Base-by-base conservation (phyloP, 2,113 vertebrate species). In the Oenanthe oenanthe region DNA sequence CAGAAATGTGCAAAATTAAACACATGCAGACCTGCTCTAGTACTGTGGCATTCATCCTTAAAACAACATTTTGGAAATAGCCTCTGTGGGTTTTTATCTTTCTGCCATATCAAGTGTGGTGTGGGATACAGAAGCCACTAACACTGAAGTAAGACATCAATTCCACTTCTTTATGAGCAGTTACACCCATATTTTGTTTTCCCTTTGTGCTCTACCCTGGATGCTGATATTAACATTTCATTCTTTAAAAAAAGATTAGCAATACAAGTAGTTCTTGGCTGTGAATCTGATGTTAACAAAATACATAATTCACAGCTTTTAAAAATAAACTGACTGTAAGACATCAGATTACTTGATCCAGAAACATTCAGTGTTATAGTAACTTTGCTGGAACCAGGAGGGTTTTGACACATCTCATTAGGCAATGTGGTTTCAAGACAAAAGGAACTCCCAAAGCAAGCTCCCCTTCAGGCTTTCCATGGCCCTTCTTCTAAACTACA, bases 261-360 rank as follows among this genome's bases (percentile, higher is more conserved):
- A 82, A 82, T 50, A 76, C 28, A 70, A 91, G 38, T 17, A 65
- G 21, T 24, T 89, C 58, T 76, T 76, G 78, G 77, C 56, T 91
- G 63, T 40, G 87, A 92, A 87, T 78, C 45, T 58, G 51, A 67
- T 63, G 13, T 51, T 42, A 92, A 83, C 43, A 56, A 83, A 89
- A 83, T 21, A 50, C 21, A 16, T 62, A 70, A 86, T 72, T 77
- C 73, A 38, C 21, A 89, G 31, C 20, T 89, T 94, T 91, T 81
- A 93, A 94, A 94, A 91, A 74, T 60, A 93, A 88, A 81, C 36
- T 48, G 36, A 31, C 53, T 73, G 24, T 67, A 89, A 93, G 65
- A 42, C 53, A 91, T 72, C 40, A 77, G 75, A 80, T 83, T 58
- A 60, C 67, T 67, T 32, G 47, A 86, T 85, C 48, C 40, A 43